These are phyloP conservation scores for Carduelis carduelis DNA, from an alignment of 2,797 vertebrate genomes.

Conservation along the genomic window DNA sequence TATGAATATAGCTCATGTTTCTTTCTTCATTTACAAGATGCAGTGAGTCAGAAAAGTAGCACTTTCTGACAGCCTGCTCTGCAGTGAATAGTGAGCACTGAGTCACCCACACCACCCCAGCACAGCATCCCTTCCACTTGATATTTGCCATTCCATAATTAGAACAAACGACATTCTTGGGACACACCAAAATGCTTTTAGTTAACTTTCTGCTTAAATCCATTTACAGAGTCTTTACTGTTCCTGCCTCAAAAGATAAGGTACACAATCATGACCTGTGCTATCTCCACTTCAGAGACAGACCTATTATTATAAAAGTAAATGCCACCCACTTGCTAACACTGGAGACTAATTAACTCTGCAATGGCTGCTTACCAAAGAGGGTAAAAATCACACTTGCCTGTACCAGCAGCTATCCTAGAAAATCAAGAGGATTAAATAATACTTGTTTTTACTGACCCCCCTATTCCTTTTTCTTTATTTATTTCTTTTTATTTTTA, in stretches of 20 bases:
- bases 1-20: neutral
- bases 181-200: neutral
- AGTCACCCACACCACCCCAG: constrained; percentile 16
- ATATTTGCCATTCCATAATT: constrained; percentile 46
- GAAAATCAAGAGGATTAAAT: neutral
- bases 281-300: neutral
- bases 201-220: constrained; percentile 12
- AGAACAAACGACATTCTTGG: neutral
- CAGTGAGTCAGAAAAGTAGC: constrained; percentile 42
- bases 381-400: neutral
- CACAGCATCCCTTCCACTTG: neutral
- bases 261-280: neutral
- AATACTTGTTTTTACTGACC: neutral
- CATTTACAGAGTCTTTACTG: neutral
- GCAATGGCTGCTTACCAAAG: neutral
- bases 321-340: constrained; percentile 37
- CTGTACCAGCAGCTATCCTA: neutral
- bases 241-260: constrained; percentile 3
- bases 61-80: constrained; percentile 33
- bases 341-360: constrained; percentile 24
- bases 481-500: neutral
- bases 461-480: neutral
- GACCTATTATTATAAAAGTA: neutral
- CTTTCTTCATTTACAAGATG: constrained; percentile 29
- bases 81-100: neutral